Percentiles rank a stretch among this genome's conserved stretches.
phyloP scores from a whole-genome alignment of 2,113 vertebrate species.

The Pterophyllum scalare region DNA sequence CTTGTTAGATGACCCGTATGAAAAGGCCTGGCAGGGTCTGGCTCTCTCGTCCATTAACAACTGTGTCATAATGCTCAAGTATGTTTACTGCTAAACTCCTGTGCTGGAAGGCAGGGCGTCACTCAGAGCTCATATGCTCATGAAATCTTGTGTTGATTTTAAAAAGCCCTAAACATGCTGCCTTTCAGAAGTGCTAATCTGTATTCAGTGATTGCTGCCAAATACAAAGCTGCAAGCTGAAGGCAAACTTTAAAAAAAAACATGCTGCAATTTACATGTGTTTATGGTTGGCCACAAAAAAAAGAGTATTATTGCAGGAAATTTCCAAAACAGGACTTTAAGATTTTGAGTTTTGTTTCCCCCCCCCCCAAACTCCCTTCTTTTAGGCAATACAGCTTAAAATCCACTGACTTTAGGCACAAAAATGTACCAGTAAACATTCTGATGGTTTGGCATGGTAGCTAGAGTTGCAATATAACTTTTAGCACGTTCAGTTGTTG shows the following conservation, averaged over 20 bases:
- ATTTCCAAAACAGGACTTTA: not conserved
- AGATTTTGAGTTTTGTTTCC: not conserved
- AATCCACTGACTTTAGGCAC: not conserved
- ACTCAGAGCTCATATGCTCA: not conserved
- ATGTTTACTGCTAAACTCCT: not conserved
- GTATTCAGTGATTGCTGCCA: conserved; percentile 29
- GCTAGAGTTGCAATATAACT: not conserved
- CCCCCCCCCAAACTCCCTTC: too few species aligned
- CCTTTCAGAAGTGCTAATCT: conserved; percentile 18
- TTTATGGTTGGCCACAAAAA: not conserved
- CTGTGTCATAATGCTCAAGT: conserved; percentile 4
- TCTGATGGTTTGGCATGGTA: too few species aligned
- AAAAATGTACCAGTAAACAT: not conserved
- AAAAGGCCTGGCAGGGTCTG: conserved; percentile 12
- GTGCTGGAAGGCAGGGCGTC: not conserved
- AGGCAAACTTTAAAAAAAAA: not conserved
- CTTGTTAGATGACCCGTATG: conserved; percentile 49
- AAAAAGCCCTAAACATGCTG: conserved; percentile 2
- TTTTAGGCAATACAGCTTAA: not conserved
- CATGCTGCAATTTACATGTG: not conserved
- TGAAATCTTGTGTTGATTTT: conserved; percentile 15
- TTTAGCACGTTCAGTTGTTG: not conserved
- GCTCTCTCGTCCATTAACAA: conserved; percentile 13
- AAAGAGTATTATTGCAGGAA: not conserved
- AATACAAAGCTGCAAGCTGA: conserved; percentile 11